Evolutionary conservation across 2,888 invertebrate genomes (phyloP).

Genomic region (Petrophora chlorosata): DNA sequence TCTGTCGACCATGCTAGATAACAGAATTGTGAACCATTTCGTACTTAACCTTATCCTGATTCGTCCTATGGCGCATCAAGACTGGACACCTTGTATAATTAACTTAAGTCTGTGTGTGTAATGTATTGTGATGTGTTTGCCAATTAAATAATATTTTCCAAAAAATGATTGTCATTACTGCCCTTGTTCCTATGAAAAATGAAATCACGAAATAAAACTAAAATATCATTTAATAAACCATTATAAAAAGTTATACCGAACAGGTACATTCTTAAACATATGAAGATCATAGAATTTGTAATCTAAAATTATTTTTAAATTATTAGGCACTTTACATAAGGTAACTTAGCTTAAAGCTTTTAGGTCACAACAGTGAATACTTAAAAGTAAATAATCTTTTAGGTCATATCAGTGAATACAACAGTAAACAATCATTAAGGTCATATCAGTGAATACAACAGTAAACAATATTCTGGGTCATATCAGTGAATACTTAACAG

Average conservation of each 20-base stretch:
- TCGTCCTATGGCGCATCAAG: too few relatives aligned
- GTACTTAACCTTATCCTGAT: too few relatives aligned
- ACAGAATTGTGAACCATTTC: too few relatives aligned
- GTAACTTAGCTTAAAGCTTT: conserved; percentile 14
- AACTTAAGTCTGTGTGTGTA: conserved; percentile 3
- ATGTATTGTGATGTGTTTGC: conserved; percentile 26
- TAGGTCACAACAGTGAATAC: neutral
- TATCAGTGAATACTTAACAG: neutral
- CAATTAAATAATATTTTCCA: conserved; percentile 31
- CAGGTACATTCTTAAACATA: conserved; percentile 70
- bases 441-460: neutral
- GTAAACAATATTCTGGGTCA: neutral
- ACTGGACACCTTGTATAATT: too few relatives aligned
- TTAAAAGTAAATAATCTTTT: conserved; percentile 4
- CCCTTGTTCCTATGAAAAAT: too few relatives aligned
- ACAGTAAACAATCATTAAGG: neutral
- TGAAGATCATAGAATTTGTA: conserved; percentile 17
- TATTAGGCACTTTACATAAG: conserved; percentile 15
- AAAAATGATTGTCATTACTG: too few relatives aligned
- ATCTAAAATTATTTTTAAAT: conserved; percentile 22
- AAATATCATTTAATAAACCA: conserved; percentile 37
- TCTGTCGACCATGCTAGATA: too few relatives aligned
- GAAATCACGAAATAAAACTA: conserved; percentile 41
- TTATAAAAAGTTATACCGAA: conserved; percentile 52
- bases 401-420: neutral